Evolutionary conservation across 2,888 invertebrate genomes (phyloP).

Genomic region (Lasioglossum malachurum): DNA sequence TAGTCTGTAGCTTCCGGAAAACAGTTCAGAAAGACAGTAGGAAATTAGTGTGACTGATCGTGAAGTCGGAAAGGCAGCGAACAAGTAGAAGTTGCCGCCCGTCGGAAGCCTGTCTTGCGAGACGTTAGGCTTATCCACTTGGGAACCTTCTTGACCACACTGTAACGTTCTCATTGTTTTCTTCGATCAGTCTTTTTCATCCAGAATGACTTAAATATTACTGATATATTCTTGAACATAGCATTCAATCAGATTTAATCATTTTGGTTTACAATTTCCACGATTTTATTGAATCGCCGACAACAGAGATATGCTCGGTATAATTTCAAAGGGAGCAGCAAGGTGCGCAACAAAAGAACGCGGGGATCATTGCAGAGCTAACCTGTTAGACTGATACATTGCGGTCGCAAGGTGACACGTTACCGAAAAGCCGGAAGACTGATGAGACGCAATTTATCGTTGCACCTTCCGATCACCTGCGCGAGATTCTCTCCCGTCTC

Average conservation of each 20-base stretch:
- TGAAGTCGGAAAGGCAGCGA: neutral
- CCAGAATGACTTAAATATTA: neutral
- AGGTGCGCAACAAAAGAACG: constrained; percentile 37
- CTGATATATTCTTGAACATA: too few relatives aligned
- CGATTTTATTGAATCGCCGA: neutral
- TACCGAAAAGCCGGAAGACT: constrained; percentile 78
- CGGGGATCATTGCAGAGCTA: constrained; percentile 68
- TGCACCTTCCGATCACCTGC: constrained; percentile 81
- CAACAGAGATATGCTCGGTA: neutral
- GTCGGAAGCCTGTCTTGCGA: neutral
- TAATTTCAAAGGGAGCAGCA: neutral
- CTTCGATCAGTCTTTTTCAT: neutral
- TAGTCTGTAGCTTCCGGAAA: neutral
- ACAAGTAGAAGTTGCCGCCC: neutral
- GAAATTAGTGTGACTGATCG: neutral
- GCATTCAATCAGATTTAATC: neutral
- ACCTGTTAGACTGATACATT: constrained; percentile 75
- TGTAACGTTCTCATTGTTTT: too few relatives aligned
- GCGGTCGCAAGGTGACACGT: constrained; percentile 60
- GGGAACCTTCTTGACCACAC: too few relatives aligned
- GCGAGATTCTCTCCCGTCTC: constrained; percentile 65
- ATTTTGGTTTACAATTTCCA: neutral
- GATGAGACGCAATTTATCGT: constrained; percentile 81
- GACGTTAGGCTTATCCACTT: neutral
- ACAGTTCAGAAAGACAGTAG: neutral